Evolutionary conservation across 1,140 invertebrate genomes (phyloP).

Genomic region (Arctopsyche grandis): DNA sequence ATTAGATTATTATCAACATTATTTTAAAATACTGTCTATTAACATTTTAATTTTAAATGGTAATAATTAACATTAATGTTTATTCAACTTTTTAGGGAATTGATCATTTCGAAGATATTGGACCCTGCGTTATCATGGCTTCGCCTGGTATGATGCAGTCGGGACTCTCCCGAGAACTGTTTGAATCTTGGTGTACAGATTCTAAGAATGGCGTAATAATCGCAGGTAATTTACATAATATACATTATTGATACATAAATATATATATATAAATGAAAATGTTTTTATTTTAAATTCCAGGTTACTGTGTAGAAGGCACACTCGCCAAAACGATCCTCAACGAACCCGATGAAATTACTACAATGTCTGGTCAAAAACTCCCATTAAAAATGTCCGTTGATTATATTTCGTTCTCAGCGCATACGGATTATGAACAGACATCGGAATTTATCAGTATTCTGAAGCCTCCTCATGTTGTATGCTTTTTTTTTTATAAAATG

Average conservation of each 20-base stretch:
- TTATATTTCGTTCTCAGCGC: slow-evolving; percentile 99
- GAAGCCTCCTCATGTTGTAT: slow-evolving; percentile 94
- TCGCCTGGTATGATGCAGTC: slow-evolving; percentile 99
- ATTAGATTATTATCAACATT: too few relatives aligned
- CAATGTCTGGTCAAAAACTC: slow-evolving; percentile 94
- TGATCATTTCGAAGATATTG: slow-evolving; percentile 99
- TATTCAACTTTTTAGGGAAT: slow-evolving; percentile 79
- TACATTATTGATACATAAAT: slow-evolving; percentile 25
- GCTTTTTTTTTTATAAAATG: background rate
- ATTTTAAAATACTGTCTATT: too few relatives aligned
- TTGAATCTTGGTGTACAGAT: slow-evolving; percentile 99
- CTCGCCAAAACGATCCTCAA: slow-evolving; percentile 96
- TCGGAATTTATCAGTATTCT: slow-evolving; percentile 95
- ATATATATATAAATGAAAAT: background rate
- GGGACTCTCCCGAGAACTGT: slow-evolving; percentile 95
- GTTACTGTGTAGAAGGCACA: slow-evolving; percentile 99
- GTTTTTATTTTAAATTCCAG: slow-evolving; percentile 57
- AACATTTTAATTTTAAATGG: too few relatives aligned
- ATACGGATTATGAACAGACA: slow-evolving; percentile 99
- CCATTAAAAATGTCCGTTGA: slow-evolving; percentile 98
- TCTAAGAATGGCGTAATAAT: slow-evolving; percentile 98
- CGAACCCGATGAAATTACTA: slow-evolving; percentile 97
- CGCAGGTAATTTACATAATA: slow-evolving; percentile 71
- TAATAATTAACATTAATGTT: too few relatives aligned
- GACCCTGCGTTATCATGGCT: slow-evolving; percentile 99